These are phyloP conservation scores for Acrobasis consociella DNA, from an alignment of 2,888 invertebrate species.

Conservation along the genomic window DNA sequence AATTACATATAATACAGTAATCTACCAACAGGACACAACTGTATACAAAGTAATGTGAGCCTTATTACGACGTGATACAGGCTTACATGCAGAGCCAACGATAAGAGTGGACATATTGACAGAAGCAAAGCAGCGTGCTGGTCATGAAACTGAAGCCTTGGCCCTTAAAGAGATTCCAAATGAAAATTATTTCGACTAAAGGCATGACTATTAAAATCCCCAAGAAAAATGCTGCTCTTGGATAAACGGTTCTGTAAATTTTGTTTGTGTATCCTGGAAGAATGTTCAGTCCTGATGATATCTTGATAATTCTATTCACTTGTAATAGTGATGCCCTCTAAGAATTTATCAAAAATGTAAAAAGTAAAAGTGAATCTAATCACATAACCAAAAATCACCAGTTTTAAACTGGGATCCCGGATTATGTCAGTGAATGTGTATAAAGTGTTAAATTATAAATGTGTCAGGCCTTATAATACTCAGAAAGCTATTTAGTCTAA, in stretches of 20 bases:
- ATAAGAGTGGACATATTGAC: constrained; percentile 46
- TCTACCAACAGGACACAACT: constrained; percentile 15
- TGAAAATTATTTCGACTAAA: constrained; percentile 24
- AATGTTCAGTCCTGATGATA: not conserved
- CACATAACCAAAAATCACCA: constrained; percentile 1
- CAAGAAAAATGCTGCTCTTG: not conserved
- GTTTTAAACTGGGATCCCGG: not conserved
- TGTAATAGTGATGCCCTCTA: not conserved
- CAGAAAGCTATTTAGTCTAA: not conserved
- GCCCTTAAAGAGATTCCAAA: constrained; percentile 28
- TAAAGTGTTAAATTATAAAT: constrained; percentile 6
- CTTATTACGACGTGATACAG: constrained; percentile 7
- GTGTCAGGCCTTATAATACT: constrained; percentile 2
- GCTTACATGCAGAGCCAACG: constrained; percentile 59
- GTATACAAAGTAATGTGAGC: not conserved
- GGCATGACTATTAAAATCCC: constrained; percentile 14
- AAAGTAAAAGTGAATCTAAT: not conserved
- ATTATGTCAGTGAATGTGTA: constrained; percentile 11
- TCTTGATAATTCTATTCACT: not conserved
- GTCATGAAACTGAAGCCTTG: constrained; percentile 58
- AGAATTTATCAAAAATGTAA: not conserved
- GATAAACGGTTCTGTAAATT: not conserved
- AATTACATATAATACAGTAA: not conserved
- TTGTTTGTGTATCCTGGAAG: not conserved
- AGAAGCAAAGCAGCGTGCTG: constrained; percentile 59